phyloP scores from a whole-genome alignment of 2,888 invertebrate genomes.

The Hypomecis atomaria region DNA sequence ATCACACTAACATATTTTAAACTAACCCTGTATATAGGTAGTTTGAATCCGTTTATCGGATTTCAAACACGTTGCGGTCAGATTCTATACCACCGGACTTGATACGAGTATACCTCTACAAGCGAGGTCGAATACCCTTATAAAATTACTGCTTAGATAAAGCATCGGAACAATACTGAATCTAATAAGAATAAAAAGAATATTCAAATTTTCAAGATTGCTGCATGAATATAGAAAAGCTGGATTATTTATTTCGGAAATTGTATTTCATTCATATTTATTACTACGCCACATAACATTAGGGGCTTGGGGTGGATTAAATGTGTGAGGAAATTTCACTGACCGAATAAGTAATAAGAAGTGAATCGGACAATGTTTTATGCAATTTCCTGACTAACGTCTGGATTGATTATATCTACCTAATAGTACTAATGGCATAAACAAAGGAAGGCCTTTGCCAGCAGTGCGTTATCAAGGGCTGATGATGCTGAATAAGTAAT shows the following conservation, averaged over 20 bases:
- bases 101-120: no score
- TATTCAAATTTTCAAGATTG: slow-evolving; percentile 54
- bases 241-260: slow-evolving; percentile 44
- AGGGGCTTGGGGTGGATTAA: slow-evolving; percentile 34
- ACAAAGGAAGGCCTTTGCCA: no score
- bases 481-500: no score
- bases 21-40: slow-evolving; percentile 45
- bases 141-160: slow-evolving; percentile 64
- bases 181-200: slow-evolving; percentile 61
- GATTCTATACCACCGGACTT: slow-evolving; percentile 72
- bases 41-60: slow-evolving; percentile 82
- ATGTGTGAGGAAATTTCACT: slow-evolving; percentile 19
- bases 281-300: slow-evolving; percentile 35
- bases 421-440: no score
- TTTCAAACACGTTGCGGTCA: slow-evolving; percentile 78
- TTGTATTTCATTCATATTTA: slow-evolving; percentile 40
- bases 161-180: slow-evolving; percentile 55
- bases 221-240: slow-evolving; percentile 52
- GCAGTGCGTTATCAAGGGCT: no score
- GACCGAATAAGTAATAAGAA: not conserved
- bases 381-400: no score
- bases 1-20: no score
- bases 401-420: no score
- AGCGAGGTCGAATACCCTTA: slow-evolving; percentile 63
- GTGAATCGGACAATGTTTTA: not conserved